These are phyloP conservation scores for Ichneumon xanthorius DNA, from an alignment of 2,888 invertebrate species.

Conservation along the genomic window DNA sequence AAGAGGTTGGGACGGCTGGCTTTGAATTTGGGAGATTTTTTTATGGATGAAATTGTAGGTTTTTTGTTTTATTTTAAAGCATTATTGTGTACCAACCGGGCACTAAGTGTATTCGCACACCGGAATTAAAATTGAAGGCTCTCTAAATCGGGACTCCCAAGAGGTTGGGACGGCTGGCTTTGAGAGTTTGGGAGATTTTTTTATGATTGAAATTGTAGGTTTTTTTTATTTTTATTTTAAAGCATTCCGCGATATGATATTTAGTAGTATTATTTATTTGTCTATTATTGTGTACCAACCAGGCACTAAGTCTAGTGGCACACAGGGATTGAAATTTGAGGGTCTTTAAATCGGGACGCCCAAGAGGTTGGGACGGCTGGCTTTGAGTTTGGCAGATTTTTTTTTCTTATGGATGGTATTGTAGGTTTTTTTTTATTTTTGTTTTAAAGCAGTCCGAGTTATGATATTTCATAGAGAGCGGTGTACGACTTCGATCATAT, in stretches of 20 bases:
- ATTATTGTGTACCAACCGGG: not conserved
- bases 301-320: slow-evolving; percentile 15
- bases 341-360: not conserved
- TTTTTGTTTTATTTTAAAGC: not conserved
- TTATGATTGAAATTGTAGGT: too few relatives aligned
- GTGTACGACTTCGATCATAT: slow-evolving; percentile 29
- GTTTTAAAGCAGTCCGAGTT: not conserved
- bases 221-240: too few relatives aligned
- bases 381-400: not conserved
- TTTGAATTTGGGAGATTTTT: too few relatives aligned
- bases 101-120: not conserved
- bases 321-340: not conserved
- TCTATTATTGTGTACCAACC: slow-evolving; percentile 26
- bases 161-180: not conserved
- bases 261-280: slow-evolving; percentile 24
- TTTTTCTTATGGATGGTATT: not conserved
- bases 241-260: too few relatives aligned
- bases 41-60: too few relatives aligned
- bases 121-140: too few relatives aligned
- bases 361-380: not conserved
- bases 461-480: not conserved
- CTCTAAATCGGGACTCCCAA: not conserved
- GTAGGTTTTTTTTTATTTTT: not conserved
- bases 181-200: too few relatives aligned
- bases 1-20: not conserved